phyloP scores from a whole-genome alignment of 2,888 invertebrate species.

The Seira ritae region DNA sequence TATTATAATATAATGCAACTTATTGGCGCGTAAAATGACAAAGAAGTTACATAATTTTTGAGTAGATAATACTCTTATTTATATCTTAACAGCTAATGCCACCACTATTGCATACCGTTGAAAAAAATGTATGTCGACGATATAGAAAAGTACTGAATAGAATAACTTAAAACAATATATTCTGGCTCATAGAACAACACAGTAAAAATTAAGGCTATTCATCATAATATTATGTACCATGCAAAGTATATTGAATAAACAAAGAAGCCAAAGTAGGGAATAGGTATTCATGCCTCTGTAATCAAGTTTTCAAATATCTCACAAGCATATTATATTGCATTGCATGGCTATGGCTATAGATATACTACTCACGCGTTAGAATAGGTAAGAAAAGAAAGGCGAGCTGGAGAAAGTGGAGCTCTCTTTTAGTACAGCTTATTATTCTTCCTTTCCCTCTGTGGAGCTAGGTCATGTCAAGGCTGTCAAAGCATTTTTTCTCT shows the following conservation, averaged over 20 bases:
- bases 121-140: too few relatives aligned
- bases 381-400: background rate
- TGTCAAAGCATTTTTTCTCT: conserved; percentile 37
- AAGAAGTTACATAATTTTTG: background rate
- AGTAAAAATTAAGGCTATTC: background rate
- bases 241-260: background rate
- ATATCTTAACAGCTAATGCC: too few relatives aligned
- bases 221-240: background rate
- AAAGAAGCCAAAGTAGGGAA: background rate
- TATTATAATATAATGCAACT: background rate
- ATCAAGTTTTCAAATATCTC: too few relatives aligned
- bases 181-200: too few relatives aligned
- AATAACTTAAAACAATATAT: too few relatives aligned
- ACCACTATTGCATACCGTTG: too few relatives aligned
- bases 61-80: too few relatives aligned
- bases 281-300: background rate
- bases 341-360: conserved; percentile 6
- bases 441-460: background rate
- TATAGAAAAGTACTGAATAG: too few relatives aligned
- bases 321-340: background rate
- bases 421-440: conserved; percentile 3
- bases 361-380: conserved; percentile 2
- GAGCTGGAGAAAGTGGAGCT: background rate
- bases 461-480: conserved; percentile 60
- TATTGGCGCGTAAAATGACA: background rate